Base-by-base conservation (phyloP, 2,797 vertebrate species). In the Morus bassanus region DNA sequence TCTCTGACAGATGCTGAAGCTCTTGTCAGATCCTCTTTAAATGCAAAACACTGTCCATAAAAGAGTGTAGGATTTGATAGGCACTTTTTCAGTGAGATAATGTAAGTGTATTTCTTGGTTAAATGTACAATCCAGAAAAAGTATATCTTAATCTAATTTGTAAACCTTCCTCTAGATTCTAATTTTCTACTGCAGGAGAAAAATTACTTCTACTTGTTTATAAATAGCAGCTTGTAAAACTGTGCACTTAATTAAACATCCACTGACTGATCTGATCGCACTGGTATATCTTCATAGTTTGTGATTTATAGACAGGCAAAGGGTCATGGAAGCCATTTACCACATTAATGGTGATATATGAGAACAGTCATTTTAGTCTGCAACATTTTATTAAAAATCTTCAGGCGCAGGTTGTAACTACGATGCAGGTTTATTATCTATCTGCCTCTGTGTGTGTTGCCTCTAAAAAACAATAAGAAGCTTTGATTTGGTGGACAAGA, bases 221-320 rank as follows among this genome's bases (percentile, higher is more conserved):
- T 94, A 96, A 97, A 96, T 84, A 94, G 65, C 91, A 96, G 76
- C 91, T 96, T 91, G 45, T 93, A 97, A 94, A 56, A 67, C 57
- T 94, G 70, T 86, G 35, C 53, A 85, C 78, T 97, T 97, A 97
- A 96, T 97, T 96, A 98, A 95, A 93, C 28, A 33, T 92, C 90
- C 69, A 85, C 67, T 87, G 72, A 75, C 65, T 95, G 85, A 96
- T 96, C 94, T 96, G 78, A 91, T 94, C 50, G 7, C 57, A 35
- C 18, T 93, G 80, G 81, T 95, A 80, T 84, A 94, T 95, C 94
- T 96, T 96, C 69, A 87, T 82, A 94, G 70, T 53, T 95, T 53
- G 81, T 98, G 98, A 98, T 97, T 97, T 97, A 98, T 96, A 96
- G 95, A 96, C 83, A 93, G 83, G 56, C 39, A 93, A 95, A 91